phyloP scores from a whole-genome alignment of 2,113 vertebrate species.

The Sakesphorus luctuosus region DNA sequence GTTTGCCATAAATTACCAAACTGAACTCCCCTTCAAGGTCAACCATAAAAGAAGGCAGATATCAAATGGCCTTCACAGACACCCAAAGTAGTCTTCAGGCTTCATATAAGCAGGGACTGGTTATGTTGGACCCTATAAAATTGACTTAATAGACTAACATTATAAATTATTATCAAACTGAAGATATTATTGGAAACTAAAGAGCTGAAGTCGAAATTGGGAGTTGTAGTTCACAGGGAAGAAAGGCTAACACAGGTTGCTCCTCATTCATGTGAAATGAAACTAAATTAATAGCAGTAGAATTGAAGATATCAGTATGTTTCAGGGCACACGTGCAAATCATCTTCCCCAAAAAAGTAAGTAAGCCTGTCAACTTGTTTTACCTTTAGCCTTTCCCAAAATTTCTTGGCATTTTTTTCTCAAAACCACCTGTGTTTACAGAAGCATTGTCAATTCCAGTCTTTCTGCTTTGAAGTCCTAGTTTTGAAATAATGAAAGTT shows the following conservation, averaged over 20 bases:
- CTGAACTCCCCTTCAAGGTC: slow-evolving; percentile 85
- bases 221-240: slow-evolving; percentile 24
- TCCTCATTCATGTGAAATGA: slow-evolving; percentile 26
- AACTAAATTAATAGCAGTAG: slow-evolving; percentile 18
- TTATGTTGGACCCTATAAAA: slow-evolving; percentile 69
- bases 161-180: slow-evolving; percentile 72
- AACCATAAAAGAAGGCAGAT: slow-evolving; percentile 76
- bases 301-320: not conserved
- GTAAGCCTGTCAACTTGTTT: not conserved
- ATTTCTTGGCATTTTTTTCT: not conserved
- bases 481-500: not conserved
- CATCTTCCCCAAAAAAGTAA: slow-evolving; percentile 4
- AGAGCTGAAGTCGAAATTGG: slow-evolving; percentile 21
- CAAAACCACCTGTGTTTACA: not conserved
- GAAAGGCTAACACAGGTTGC: slow-evolving; percentile 32
- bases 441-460: not conserved
- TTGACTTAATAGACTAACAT: slow-evolving; percentile 67
- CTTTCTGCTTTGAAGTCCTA: not conserved
- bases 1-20: slow-evolving; percentile 87
- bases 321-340: slow-evolving; percentile 21
- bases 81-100: slow-evolving; percentile 32
- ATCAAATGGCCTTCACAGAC: slow-evolving; percentile 70
- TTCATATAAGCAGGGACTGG: slow-evolving; percentile 43
- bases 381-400: not conserved
- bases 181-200: slow-evolving; percentile 38